Percentiles rank a stretch among this genome's conserved stretches.
These are phyloP conservation scores for cat (Felis catus) DNA, from an alignment of 2,113 vertebrate species.

Conservation along the genomic window F.catus_Fca126_mat1.0 CM031422.1:25046501-25047000, in stretches of 20 bases:
- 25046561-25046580: background rate
- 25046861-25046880: no score
- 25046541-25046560: background rate
- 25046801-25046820: background rate
- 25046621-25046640: conserved; percentile 12
- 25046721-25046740: background rate
- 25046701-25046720: background rate
- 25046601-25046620: background rate
- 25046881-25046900: no score
- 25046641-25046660: background rate
- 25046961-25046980: no score
- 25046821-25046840: conserved; percentile 14
- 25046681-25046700: background rate
- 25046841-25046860: background rate
- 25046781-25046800: background rate
- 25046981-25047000: no score
- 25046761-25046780: conserved; percentile 8
- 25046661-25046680: background rate
- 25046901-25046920: no score
- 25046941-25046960: no score
- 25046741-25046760: background rate
- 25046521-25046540: background rate
- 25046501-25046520: background rate
- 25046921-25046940: no score
- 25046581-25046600: background rate